These are phyloP conservation scores for Conchocele bisecta DNA, from an alignment of 2,888 invertebrate genomes.

Conservation along the genomic window DNA sequence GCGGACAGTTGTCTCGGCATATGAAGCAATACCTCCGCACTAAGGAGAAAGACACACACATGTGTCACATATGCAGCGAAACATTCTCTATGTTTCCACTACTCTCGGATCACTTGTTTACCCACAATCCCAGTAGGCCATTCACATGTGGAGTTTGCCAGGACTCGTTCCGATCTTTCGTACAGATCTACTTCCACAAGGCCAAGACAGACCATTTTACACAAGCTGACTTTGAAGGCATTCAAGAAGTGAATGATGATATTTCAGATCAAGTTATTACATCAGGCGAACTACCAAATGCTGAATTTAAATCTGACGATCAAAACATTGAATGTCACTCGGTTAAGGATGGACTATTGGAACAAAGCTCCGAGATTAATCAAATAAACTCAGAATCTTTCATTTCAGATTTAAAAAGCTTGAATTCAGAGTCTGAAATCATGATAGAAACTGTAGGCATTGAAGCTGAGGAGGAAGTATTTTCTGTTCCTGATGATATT, in stretches of 20 bases:
- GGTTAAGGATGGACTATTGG: no score
- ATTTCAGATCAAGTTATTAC: no score
- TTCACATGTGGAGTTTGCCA: slow-evolving; percentile 44
- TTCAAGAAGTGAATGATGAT: no score
- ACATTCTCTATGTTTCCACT: slow-evolving; percentile 44
- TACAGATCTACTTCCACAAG: slow-evolving; percentile 51
- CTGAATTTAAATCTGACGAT: no score
- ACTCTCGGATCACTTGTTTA: slow-evolving; percentile 44
- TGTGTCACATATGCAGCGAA: slow-evolving; percentile 50
- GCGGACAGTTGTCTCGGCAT: slow-evolving; percentile 50
- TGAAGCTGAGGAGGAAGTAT: background rate
- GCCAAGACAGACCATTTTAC: slow-evolving; percentile 43
- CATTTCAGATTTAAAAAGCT: no score
- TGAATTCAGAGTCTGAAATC: no score
- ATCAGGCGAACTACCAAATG: no score
- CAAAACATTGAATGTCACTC: no score
- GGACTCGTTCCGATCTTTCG: slow-evolving; percentile 34
- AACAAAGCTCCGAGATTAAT: no score
- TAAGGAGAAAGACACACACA: slow-evolving; percentile 15
- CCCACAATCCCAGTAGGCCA: slow-evolving; percentile 47
- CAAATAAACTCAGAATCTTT: no score
- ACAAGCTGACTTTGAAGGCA: slow-evolving; percentile 6
- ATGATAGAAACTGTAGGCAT: background rate
- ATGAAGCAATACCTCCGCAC: slow-evolving; percentile 41
- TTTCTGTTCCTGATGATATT: slow-evolving; percentile 33